phyloP scores from a whole-genome alignment of 2,888 invertebrate genomes.

The Luffia ferchaultella region DNA sequence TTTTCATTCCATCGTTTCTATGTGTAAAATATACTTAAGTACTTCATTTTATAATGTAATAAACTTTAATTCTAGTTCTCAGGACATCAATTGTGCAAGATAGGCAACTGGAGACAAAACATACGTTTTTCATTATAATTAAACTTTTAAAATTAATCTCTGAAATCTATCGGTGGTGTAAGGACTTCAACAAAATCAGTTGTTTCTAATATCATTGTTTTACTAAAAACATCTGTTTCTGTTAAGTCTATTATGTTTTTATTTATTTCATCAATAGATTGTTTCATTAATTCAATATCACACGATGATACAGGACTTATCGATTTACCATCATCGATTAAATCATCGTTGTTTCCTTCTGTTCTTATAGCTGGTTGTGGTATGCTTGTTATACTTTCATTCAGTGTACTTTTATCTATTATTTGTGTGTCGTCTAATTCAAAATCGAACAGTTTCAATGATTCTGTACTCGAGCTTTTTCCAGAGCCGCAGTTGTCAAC shows the following conservation, averaged over 20 bases:
- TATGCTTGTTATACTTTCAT: too few relatives aligned
- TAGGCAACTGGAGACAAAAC: too few relatives aligned
- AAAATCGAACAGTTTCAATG: conserved; percentile 23
- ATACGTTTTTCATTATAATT: too few relatives aligned
- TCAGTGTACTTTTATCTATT: conserved; percentile 18
- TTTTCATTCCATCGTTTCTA: too few relatives aligned
- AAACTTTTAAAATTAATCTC: conserved; percentile 20
- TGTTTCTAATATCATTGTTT: not conserved
- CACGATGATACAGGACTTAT: conserved; percentile 16
- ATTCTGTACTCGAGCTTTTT: conserved; percentile 9
- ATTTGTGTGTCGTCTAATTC: conserved; percentile 46
- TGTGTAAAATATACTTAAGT: too few relatives aligned
- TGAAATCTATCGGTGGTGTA: conserved; percentile 39
- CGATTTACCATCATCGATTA: not conserved
- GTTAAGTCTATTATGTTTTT: conserved; percentile 17
- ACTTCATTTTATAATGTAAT: too few relatives aligned
- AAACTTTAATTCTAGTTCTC: too few relatives aligned
- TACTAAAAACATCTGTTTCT: not conserved
- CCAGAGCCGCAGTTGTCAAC: conserved; percentile 2
- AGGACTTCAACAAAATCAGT: conserved; percentile 29
- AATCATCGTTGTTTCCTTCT: not conserved
- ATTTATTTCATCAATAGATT: conserved; percentile 40
- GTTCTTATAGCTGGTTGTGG: not conserved
- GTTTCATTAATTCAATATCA: conserved; percentile 35
- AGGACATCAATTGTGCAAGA: too few relatives aligned